These are phyloP conservation scores for Silvanus unidentatus DNA, from an alignment of 2,888 invertebrate genomes.

Conservation along the genomic window DNA sequence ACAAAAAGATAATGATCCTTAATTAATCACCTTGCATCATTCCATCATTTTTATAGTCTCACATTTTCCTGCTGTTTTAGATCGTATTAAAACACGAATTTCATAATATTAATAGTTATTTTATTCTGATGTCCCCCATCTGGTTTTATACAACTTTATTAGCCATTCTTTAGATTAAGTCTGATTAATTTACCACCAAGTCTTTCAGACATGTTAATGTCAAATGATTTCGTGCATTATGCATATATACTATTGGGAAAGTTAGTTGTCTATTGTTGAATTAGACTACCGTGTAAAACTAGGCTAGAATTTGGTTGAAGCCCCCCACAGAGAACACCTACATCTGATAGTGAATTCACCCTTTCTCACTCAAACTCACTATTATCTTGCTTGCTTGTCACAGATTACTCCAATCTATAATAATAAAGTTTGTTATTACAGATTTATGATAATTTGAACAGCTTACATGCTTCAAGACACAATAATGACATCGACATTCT, in stretches of 20 bases:
- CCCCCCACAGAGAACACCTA: conserved; percentile 8
- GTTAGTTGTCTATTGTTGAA: conserved; percentile 24
- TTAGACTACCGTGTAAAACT: conserved; percentile 19
- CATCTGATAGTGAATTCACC: too few species aligned
- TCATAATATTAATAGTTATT: conserved; percentile 37
- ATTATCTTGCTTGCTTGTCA: too few species aligned
- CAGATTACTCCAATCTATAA: too few species aligned
- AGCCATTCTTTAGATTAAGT: neutral
- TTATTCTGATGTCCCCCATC: conserved; percentile 30
- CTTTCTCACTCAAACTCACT: too few species aligned
- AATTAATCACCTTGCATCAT: conserved; percentile 22
- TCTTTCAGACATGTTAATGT: conserved; percentile 30
- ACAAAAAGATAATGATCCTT: conserved; percentile 6
- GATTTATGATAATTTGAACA: too few species aligned
- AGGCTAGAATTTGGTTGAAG: conserved; percentile 33
- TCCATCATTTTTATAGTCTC: conserved; percentile 31
- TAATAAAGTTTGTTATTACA: too few species aligned
- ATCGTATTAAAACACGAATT: conserved; percentile 31
- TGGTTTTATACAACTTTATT: conserved; percentile 4
- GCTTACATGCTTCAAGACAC: too few species aligned
- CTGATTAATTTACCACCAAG: conserved; percentile 28
- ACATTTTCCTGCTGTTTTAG: conserved; percentile 30
- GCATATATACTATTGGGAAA: conserved; percentile 40
- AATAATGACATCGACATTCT: too few species aligned
- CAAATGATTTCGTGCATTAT: conserved; percentile 34